Evolutionary conservation across 1,140 invertebrate species (phyloP), one percentile per base, ranked within the genome.

Genomic region (Rhizoglyphus robini): DNA sequence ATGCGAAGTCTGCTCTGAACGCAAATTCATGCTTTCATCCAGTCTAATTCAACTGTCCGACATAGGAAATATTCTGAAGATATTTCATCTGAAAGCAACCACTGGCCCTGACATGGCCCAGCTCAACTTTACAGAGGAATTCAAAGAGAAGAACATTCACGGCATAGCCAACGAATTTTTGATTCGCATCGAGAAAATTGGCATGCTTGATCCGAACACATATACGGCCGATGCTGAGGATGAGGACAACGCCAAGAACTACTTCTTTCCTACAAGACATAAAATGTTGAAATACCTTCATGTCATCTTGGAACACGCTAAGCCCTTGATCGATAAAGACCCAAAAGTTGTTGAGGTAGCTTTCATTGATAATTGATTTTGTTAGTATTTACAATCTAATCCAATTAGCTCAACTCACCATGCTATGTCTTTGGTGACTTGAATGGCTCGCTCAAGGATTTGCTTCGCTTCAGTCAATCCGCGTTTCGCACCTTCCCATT

Each of bases 401-500:
- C 51, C 8, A 54, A 8, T 54, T 32, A 11, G 8, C 15, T 54
- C 51, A 74, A 66, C 69, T 83, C 80, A 15, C 81, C 81, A 11
- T 74, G 74, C 29, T 82, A 83, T 70, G 79, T 83, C 47, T 68
- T 82, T 29, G 81, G 81, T 75, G 68, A 70, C 36, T 75, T 83
- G 62, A 81, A 83, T 75, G 82, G 82, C 15, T 83, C 83, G 73
- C 81, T 77, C 65, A 73, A 75, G 46, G 82, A 83, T 72, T 70
- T 83, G 46, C 73, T 81, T 3, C 77, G 77, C 63, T 83, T 83
- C 77, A 82, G 83, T 72, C 82, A 81, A 68, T 78, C 77, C 0
- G 70, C 83, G n/a, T 83, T 81, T 81, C 69, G 79, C 57, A 75
- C 81, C 69, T 81, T 81, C 20, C 79, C 81, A 0, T 68, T 76